Conservation (phyloP, 2,113 vertebrate species). For the Tychaedon coryphoeus region DNA sequence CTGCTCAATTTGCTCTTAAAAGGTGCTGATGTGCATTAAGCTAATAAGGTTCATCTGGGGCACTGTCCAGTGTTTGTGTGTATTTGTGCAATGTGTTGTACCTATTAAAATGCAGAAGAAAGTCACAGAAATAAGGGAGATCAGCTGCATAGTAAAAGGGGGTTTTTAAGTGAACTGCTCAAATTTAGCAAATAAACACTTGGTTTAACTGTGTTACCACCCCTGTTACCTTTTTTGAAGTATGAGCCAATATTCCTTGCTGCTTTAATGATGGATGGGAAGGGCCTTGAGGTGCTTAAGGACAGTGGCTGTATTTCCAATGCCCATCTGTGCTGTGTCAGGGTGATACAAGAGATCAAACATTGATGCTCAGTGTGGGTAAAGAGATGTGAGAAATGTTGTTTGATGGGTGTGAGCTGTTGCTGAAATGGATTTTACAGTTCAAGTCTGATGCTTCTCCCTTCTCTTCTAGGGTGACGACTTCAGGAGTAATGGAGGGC, state of each 20-base stretch:
- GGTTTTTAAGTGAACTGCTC: not conserved
- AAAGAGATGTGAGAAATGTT: not conserved
- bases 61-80: not conserved
- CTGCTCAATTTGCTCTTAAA: not conserved
- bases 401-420: not conserved
- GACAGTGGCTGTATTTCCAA: not conserved
- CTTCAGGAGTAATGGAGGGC: conserved; percentile 76
- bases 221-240: not conserved
- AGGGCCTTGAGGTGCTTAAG: not conserved
- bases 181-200: not conserved
- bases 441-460: not conserved
- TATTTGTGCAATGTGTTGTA: not conserved
- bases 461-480: conserved; percentile 68
- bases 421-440: not conserved
- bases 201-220: not conserved
- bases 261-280: not conserved
- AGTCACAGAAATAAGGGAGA: not conserved
- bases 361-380: not conserved
- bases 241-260: not conserved
- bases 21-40: not conserved
- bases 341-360: not conserved
- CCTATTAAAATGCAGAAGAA: not conserved
- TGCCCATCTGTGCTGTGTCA: not conserved
- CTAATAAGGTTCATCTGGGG: not conserved
- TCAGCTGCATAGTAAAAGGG: not conserved